Percentiles rank a stretch among this genome's conserved stretches.
These are phyloP conservation scores for Eudasyphora cyanicolor DNA, from an alignment of 2,888 invertebrate genomes.

Conservation along the genomic window DNA sequence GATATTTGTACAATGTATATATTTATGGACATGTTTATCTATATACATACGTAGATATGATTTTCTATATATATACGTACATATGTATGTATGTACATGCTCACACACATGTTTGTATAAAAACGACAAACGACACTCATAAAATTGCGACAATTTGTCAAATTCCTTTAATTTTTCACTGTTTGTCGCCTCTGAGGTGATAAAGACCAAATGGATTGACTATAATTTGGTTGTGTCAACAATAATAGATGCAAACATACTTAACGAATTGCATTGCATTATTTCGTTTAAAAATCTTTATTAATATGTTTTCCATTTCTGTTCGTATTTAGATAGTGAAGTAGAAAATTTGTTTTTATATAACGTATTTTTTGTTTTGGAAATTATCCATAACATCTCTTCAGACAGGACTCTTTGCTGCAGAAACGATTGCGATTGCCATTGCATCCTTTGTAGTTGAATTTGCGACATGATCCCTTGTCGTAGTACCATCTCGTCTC, in stretches of 20 bases:
- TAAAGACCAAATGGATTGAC: slow-evolving; percentile 51
- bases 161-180: slow-evolving; percentile 29
- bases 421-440: slow-evolving; percentile 88
- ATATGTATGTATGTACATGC: not conserved
- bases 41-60: not conserved
- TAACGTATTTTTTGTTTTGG: not conserved
- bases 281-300: not conserved
- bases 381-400: slow-evolving; percentile 82
- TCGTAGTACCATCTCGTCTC: slow-evolving; percentile 86
- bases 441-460: slow-evolving; percentile 87
- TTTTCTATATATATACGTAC: no score
- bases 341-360: not conserved
- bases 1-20: not conserved
- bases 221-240: slow-evolving; percentile 30
- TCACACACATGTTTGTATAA: not conserved
- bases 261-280: slow-evolving; percentile 25
- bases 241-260: not conserved
- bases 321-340: not conserved
- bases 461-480: slow-evolving; percentile 82
- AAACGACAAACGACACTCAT: not conserved
- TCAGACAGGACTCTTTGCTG: slow-evolving; percentile 87
- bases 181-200: slow-evolving; percentile 43
- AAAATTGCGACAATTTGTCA: slow-evolving; percentile 33
- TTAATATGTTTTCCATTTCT: slow-evolving; percentile 10
- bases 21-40: no score